phyloP scores from a whole-genome alignment of 2,888 invertebrate species.

The Mechanitis mazaeus region DNA sequence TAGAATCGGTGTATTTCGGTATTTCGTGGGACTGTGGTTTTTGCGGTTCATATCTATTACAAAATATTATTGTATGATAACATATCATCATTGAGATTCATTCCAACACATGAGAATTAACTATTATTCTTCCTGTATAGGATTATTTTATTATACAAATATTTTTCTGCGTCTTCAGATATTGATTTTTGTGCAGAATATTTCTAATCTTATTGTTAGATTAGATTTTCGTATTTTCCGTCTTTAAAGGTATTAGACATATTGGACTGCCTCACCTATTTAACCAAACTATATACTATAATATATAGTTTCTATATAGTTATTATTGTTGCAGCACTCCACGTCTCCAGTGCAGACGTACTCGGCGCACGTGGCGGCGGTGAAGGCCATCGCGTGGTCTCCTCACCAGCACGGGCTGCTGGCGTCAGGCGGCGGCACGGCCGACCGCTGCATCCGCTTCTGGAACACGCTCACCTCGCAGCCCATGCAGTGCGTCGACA shows the following conservation, averaged over 20 bases:
- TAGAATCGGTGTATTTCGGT: neutral
- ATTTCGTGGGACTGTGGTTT: constrained; percentile 18
- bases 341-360: constrained; percentile 95
- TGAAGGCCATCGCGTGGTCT: constrained; percentile 99
- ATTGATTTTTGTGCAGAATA: too few relatives aligned
- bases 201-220: too few relatives aligned
- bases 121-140: neutral
- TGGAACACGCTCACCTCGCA: constrained; percentile 99
- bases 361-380: constrained; percentile 97
- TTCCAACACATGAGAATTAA: too few relatives aligned
- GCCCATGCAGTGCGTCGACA: constrained; percentile 98
- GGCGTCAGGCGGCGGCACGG: constrained; percentile 99
- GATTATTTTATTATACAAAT: neutral
- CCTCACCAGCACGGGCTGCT: constrained; percentile 98
- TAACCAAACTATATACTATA: neutral
- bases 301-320: too few relatives aligned
- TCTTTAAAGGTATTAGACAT: too few relatives aligned
- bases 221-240: too few relatives aligned
- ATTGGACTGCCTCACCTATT: too few relatives aligned
- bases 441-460: constrained; percentile 96
- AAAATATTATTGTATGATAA: constrained; percentile 1
- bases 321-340: constrained; percentile 78
- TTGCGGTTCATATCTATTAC: neutral
- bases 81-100: neutral
- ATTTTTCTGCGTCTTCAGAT: too few relatives aligned